Conservation (phyloP, 2,888 invertebrate genomes). For the Patella caerulea region DNA sequence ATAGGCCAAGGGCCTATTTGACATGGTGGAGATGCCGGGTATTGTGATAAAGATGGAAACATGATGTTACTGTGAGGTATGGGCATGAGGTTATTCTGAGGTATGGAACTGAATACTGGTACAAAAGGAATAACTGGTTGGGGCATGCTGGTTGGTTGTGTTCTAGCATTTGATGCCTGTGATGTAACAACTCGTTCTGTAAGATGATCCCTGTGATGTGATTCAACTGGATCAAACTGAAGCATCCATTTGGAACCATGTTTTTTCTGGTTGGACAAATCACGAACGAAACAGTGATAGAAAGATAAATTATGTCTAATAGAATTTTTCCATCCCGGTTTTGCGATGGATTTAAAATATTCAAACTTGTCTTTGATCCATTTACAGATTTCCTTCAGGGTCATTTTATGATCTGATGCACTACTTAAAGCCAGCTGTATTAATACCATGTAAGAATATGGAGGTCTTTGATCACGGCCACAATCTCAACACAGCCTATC, state of each 20-base stretch:
- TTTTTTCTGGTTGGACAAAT: conserved; percentile 43
- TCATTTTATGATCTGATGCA: conserved; percentile 60
- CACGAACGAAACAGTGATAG: conserved; percentile 74
- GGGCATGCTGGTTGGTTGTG: no score
- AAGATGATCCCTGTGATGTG: background rate
- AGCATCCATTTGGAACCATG: conserved; percentile 59
- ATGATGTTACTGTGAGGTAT: background rate
- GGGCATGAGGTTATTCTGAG: no score
- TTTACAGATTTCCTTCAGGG: conserved; percentile 62
- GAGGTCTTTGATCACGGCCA: conserved; percentile 57
- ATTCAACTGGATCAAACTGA: conserved; percentile 19
- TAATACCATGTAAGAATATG: conserved; percentile 66
- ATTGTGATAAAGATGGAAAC: background rate
- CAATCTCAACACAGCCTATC: conserved; percentile 49
- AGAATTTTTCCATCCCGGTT: conserved; percentile 73
- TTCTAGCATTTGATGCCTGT: no score
- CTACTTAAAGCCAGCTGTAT: conserved; percentile 67
- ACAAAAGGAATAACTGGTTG: background rate
- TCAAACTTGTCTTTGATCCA: conserved; percentile 68
- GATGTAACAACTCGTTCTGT: no score
- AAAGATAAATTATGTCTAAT: conserved; percentile 76
- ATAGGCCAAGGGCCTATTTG: no score
- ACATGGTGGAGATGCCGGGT: background rate
- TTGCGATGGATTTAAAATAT: conserved; percentile 60
- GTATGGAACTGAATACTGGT: background rate